Evolutionary conservation across 2,113 vertebrate genomes (phyloP).

Genomic region (Alaudala cheleensis): DNA sequence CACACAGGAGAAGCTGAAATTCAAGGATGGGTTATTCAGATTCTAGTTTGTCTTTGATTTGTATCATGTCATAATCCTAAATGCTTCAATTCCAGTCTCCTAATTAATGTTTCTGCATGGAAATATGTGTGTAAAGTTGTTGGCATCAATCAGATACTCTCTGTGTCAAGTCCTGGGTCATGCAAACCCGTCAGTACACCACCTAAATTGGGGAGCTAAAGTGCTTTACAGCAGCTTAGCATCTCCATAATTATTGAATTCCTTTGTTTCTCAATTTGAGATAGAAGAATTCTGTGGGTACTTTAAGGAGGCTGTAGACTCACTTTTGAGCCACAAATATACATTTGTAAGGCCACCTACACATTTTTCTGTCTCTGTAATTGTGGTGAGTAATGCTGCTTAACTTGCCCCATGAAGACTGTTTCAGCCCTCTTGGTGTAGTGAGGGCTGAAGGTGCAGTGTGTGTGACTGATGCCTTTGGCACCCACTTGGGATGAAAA

Average conservation of each 20-base stretch:
- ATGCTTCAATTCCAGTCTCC: background rate
- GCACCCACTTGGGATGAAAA: background rate
- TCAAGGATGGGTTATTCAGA: background rate
- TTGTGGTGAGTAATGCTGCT: background rate
- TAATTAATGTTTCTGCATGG: background rate
- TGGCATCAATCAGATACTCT: background rate
- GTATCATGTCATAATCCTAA: background rate
- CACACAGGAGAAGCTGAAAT: background rate
- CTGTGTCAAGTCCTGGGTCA: background rate
- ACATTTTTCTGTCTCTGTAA: accelerated
- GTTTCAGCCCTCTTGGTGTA: background rate
- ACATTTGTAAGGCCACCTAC: background rate
- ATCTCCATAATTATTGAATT: background rate
- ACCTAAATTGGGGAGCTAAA: background rate
- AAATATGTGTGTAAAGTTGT: background rate
- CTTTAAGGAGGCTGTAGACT: background rate
- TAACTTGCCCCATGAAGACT: background rate
- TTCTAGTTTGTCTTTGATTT: background rate
- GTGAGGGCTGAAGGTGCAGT: background rate
- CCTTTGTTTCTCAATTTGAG: background rate
- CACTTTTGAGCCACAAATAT: background rate
- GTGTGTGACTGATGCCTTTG: background rate
- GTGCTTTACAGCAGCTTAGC: background rate
- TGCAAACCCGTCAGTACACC: background rate
- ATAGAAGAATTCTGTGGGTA: background rate